Evolutionary conservation across 2,797 vertebrate species (phyloP), one percentile per base, ranked within the genome.

Genomic region (Notolepis coatsorum): DNA sequence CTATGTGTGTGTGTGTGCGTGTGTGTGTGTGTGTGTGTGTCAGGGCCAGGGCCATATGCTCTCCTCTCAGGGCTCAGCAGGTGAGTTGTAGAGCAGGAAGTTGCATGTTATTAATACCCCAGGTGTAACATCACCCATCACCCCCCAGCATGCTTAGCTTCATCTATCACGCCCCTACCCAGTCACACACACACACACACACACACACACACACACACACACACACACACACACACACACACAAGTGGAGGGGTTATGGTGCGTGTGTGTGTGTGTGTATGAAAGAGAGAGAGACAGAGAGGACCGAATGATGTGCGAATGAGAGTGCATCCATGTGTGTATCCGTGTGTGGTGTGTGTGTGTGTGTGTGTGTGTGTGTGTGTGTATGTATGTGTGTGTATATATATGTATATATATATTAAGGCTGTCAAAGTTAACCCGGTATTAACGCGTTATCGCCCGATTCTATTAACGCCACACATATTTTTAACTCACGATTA

Each of bases 41-140:
- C 21, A 6, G 43, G 4, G 20, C 3, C 7, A 56, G 41, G 69
- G 71, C 87, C 85, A 88, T 88, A 87, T 90, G 88, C 73, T 65
- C 75, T 56, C 33, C 71, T 73, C 71, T 30, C 33, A 33, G 66
- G 70, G 47, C 77, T 61, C 76, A 66, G 78, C 78, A 65, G 81
- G 80, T 80, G 81, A 87, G 79, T 56, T 43, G 73, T 76, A 69
- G 67, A 88, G 82, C 84, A 88, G 87, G 84, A 90, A 83, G 76
- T 49, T 49, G 56, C 61, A 59, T 60, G 82, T 82, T 89, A 87
- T 90, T 90, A 90, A 86, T 84, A 86, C 84, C 77, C 10, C 60
- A 79, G 73, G 71, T 79, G 75, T 45, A 75, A 66, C 70, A 48
- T 59, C 54, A 43, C 59, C 38, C 15, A 17, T 70, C 61, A 41